phyloP scores from a whole-genome alignment of 2,888 invertebrate genomes.

The Rhimphoctona megacephalus region DNA sequence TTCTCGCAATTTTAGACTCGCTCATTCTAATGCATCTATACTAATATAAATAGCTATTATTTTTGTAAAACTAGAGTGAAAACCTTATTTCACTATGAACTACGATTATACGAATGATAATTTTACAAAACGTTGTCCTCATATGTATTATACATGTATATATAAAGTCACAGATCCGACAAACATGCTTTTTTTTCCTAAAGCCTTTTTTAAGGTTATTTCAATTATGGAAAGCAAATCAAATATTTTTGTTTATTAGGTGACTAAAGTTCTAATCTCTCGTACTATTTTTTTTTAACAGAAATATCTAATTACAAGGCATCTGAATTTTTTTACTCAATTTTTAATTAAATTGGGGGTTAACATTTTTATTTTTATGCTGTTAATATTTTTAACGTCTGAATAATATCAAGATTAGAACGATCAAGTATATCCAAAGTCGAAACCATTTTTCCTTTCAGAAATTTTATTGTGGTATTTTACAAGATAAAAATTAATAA shows the following conservation, averaged over 20 bases:
- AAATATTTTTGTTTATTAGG: too few species aligned
- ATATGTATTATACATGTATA: slow-evolving; percentile 69
- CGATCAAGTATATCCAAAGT: not conserved
- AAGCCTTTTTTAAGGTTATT: not conserved
- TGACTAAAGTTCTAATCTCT: too few species aligned
- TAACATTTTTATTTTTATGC: too few species aligned
- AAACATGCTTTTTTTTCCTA: not conserved
- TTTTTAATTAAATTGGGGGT: too few species aligned
- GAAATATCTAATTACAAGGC: too few species aligned
- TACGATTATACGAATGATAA: slow-evolving; percentile 40
- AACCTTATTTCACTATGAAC: slow-evolving; percentile 40
- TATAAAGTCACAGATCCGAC: slow-evolving; percentile 59
- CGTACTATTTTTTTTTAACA: too few species aligned
- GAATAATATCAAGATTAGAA: not conserved
- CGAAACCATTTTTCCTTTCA: slow-evolving; percentile 3
- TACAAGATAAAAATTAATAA: slow-evolving; percentile 76
- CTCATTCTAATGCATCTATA: slow-evolving; percentile 53
- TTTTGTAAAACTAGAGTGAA: slow-evolving; percentile 67
- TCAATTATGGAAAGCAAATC: too few species aligned
- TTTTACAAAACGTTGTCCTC: slow-evolving; percentile 62
- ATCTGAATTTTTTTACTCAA: too few species aligned
- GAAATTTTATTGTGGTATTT: slow-evolving; percentile 65
- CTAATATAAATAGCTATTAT: slow-evolving; percentile 67
- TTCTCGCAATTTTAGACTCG: slow-evolving; percentile 25
- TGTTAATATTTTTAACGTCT: too few species aligned